Conservation (phyloP, 2,113 vertebrate species). For the Mirounga angustirostris region DNA sequence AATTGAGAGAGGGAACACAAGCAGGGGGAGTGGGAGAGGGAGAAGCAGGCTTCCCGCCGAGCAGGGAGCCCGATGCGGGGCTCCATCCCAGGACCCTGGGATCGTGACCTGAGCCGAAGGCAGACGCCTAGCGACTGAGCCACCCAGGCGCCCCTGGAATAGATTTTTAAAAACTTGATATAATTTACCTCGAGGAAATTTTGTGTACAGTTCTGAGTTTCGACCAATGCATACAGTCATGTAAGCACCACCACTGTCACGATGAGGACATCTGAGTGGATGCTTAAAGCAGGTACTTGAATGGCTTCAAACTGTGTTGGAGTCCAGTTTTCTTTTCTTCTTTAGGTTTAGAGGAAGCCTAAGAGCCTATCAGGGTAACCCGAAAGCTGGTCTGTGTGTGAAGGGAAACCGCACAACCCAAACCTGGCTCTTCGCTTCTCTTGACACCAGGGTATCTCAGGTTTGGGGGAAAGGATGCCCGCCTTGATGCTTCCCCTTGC, state of each 20-base stretch:
- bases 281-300: constrained; percentile 11
- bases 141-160: not conserved
- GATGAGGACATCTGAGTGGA: not conserved
- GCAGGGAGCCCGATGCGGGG: too few species aligned
- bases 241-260: not conserved
- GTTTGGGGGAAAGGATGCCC: not conserved
- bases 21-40: not conserved
- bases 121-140: not conserved
- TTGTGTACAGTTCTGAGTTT: not conserved
- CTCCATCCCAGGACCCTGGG: not conserved
- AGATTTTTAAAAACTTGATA: not conserved
- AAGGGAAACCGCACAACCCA: not conserved
- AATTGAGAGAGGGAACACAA: not conserved
- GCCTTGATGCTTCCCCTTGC: not conserved
- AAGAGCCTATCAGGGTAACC: not conserved
- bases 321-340: not conserved
- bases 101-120: not conserved
- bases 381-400: not conserved
- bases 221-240: not conserved
- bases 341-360: not conserved
- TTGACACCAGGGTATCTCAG: not conserved
- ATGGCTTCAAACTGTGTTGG: not conserved
- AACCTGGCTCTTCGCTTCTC: not conserved
- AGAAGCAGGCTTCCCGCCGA: not conserved
- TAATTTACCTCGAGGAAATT: not conserved